Base-by-base conservation (phyloP, 2,797 vertebrate genomes). In the Cirrhinus mrigala region DNA sequence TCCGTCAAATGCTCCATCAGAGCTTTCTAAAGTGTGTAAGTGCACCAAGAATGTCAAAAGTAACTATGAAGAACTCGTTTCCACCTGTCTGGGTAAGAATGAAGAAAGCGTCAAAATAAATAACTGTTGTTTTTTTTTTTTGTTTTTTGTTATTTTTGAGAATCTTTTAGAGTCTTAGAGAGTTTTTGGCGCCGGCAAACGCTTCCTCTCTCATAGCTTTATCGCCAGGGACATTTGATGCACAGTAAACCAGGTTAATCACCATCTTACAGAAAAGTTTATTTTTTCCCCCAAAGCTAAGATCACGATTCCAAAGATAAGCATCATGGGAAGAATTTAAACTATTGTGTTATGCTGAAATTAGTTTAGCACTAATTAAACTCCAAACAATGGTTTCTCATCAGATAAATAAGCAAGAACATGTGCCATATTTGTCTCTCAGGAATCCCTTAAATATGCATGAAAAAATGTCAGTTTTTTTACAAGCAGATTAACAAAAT, bases 251-350 rank as follows among this genome's bases (percentile, higher is more conserved):
- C 14, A 27, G 20, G 20, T 77, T 71, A 70, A n/a, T 76, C 37
- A 62, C 27, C 60, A 22, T 33, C n/a, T 64, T 54, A 54, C 33
- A 22, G 24, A 70, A 70, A 20, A 74, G 46, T 81, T 68, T 66
- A n/a, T 86, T 76, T 82, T 82, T 9, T 7, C 60, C 70, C 52
- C 29, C 27, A 50, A 46, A 60, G 29, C 37, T 27, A 44, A 82
- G 58, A 82, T 85, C 33, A 85, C 27, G 66, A 56, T 81, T 62
- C 58, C 69, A 75, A 33, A 27, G 69, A 50, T 66, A 27, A 60
- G n/a, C 50, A 85, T 77, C 8, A 27, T 18, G 71, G 62, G 76
- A 48, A 68, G 62, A 40, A 33, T 83, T 50, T 68, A 27, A 66
- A 29, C 60, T 48, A 24, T 48, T 29, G 22, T 18, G 24, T 56